Base-by-base conservation (phyloP, 2,888 invertebrate species). In the Melikaiella ostensackeni region DNA sequence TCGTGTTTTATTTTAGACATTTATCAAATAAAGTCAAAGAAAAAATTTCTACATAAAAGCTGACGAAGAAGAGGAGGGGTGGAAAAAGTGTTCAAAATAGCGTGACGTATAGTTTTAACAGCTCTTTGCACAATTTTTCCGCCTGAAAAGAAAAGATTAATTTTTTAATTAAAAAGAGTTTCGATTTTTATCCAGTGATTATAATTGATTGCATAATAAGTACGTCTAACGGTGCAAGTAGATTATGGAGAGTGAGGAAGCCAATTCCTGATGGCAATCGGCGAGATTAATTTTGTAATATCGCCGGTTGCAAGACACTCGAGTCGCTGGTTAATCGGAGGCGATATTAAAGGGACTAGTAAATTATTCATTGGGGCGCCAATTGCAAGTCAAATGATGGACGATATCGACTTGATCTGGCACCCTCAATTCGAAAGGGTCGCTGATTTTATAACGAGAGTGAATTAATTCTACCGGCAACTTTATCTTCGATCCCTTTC, bases 281-380 rank as follows among this genome's bases (percentile, higher is more conserved):
- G 66, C 57, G 62, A 63, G 76, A 75, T 76, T 80, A 79, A 80
- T 80, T 80, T 80, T 80, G 77, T 80, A 81, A 81, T 80, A 80
- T 76, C 80, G 78, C 77, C 63, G 70, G 33, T 50, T 62, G 78
- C 79, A 63, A 74, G 77, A 74, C 74, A 64, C 64, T 66, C 75
- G 77, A 76, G 77, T 77, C 78, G 61, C 70, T 78, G 75, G 79
- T 77, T 78, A 79, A 78, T 79, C 80, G 79, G 75, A 79, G 61
- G 76, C 79, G 79, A 80, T 80, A 81, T 77, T 81, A 78, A 79
- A 64, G 75, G 76, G 76, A 61, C 79, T 81, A 75, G 79, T 79
- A 81, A 80, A 81, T 81, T 81, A 81, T 81, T 81, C 81, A 81
- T 79, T 79, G 81, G 63, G 64, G 76, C 57, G 78, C 74, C 77